These are phyloP conservation scores for Neria commutata DNA, from an alignment of 2,888 invertebrate genomes.

Conservation along the genomic window DNA sequence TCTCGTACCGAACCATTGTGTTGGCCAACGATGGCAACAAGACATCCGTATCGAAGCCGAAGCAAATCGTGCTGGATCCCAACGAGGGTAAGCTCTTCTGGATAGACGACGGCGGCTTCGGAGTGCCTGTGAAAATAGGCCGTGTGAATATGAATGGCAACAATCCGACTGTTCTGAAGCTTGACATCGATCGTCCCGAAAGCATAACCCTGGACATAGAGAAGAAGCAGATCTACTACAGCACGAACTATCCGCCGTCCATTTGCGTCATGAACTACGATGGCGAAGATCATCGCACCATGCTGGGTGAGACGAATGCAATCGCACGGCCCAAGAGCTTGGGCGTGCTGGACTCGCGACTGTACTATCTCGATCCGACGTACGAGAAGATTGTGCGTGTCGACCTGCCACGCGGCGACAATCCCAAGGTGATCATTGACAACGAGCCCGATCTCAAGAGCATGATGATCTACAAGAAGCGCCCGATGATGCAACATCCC, in stretches of 20 bases:
- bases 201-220: slow-evolving; percentile 86
- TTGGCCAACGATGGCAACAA: slow-evolving; percentile 87
- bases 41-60: slow-evolving; percentile 86
- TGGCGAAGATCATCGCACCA: slow-evolving; percentile 72
- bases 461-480: slow-evolving; percentile 86
- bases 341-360: slow-evolving; percentile 78
- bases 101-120: slow-evolving; percentile 93
- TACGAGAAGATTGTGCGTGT: slow-evolving; percentile 89
- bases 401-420: slow-evolving; percentile 80
- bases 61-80: slow-evolving; percentile 87
- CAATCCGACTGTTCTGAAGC: slow-evolving; percentile 74
- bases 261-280: slow-evolving; percentile 75
- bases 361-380: slow-evolving; percentile 87
- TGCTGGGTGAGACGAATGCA: slow-evolving; percentile 73
- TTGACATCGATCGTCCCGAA: slow-evolving; percentile 76
- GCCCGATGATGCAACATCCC: slow-evolving; percentile 81
- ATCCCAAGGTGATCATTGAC: slow-evolving; percentile 76
- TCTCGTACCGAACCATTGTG: slow-evolving; percentile 82
- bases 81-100: slow-evolving; percentile 93
- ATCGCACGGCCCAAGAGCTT: slow-evolving; percentile 82
- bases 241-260: slow-evolving; percentile 75
- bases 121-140: slow-evolving; percentile 86
- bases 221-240: slow-evolving; percentile 85
- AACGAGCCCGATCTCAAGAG: slow-evolving; percentile 89
- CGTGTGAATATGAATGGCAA: slow-evolving; percentile 94